A percentile compares a stretch with the other conserved stretches of the same genome.
Conservation (phyloP, 2,113 vertebrate species). For the Pollachius pollachius region DNA sequence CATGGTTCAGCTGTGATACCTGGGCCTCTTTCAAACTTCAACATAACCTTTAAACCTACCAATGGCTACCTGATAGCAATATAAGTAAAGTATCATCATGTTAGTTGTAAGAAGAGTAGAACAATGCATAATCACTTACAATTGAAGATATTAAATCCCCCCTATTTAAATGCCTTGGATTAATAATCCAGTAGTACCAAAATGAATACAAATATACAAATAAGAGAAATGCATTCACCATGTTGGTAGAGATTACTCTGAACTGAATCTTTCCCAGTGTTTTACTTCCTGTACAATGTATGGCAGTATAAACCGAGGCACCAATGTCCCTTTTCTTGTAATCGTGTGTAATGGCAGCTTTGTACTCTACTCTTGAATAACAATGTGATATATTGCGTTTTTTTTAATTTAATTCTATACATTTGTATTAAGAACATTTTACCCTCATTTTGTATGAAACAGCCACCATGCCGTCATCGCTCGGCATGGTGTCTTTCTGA, state of each 20-base stretch:
- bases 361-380: slow-evolving; percentile 63
- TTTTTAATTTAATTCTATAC: slow-evolving; percentile 13
- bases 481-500: no score
- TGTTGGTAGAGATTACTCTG: slow-evolving; percentile 22
- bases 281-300: slow-evolving; percentile 32
- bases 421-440: slow-evolving; percentile 10
- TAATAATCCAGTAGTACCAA: neutral
- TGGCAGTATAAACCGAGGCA: slow-evolving; percentile 35
- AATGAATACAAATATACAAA: slow-evolving; percentile 38
- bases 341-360: slow-evolving; percentile 58
- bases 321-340: slow-evolving; percentile 35
- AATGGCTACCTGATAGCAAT: no score
- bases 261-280: neutral
- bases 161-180: neutral
- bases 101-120: no score
- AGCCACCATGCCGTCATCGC: neutral
- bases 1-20: no score
- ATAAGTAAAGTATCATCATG: no score
- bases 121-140: neutral
- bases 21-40: no score
- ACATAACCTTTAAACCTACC: no score
- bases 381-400: slow-evolving; percentile 54
- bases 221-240: slow-evolving; percentile 35
- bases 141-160: neutral
- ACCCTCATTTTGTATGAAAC: slow-evolving; percentile 23